Percentiles rank a stretch among this genome's conserved stretches.
phyloP scores from a whole-genome alignment of 2,113 vertebrate species.

The Bubo scandiacus region DNA sequence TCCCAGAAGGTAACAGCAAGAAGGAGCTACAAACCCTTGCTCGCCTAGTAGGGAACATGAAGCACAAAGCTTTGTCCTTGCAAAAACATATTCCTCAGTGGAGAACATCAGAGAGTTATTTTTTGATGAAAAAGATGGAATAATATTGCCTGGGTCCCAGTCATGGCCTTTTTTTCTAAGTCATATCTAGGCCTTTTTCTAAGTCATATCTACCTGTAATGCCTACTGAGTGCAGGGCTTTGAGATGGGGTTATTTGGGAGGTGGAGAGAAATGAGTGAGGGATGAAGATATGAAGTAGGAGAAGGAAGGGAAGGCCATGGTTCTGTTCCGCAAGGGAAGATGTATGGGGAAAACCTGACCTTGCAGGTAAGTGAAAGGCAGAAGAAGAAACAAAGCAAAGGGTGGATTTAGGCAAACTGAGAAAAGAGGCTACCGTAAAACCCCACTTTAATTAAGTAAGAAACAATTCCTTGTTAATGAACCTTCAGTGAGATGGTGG shows the following conservation, averaged over 20 bases:
- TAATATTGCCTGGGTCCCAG: neutral
- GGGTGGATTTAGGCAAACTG: neutral
- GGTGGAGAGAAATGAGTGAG: neutral
- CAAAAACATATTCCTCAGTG: neutral
- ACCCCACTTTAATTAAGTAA: neutral
- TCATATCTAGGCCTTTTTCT: neutral
- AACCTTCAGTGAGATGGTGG: neutral
- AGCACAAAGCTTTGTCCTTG: neutral
- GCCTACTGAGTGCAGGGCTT: neutral
- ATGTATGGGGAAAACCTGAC: fast-evolving
- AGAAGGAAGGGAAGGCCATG: neutral
- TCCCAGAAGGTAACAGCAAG: neutral
- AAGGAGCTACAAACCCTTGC: neutral
- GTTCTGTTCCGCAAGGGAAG: neutral
- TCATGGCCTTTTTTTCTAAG: neutral
- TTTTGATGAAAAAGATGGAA: neutral
- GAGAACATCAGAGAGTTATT: neutral
- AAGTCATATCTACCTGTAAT: neutral
- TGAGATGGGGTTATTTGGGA: neutral
- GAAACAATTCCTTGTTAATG: neutral
- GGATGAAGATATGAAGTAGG: neutral
- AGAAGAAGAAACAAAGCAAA: neutral
- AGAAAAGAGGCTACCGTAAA: neutral
- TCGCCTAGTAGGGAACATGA: neutral
- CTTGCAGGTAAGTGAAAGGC: neutral